Conservation (phyloP, 2,888 invertebrate species). For the Idaea biselata region DNA sequence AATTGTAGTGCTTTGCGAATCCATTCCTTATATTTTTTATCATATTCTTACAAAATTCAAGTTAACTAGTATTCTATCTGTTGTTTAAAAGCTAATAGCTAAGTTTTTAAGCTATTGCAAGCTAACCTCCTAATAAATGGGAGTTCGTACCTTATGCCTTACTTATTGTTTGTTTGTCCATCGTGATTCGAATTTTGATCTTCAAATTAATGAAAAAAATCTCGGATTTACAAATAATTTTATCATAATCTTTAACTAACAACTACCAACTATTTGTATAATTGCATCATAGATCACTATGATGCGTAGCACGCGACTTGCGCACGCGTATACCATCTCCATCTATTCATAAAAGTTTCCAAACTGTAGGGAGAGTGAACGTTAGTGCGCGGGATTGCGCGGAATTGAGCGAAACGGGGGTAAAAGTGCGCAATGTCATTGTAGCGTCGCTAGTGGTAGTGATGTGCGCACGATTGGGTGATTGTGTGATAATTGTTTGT, state of each 20-base stretch:
- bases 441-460: constrained; percentile 35
- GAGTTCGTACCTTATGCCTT: too few species aligned
- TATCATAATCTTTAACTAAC: neutral
- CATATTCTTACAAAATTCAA: too few species aligned
- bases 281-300: constrained; percentile 7
- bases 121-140: too few species aligned
- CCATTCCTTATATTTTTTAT: too few species aligned
- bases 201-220: too few species aligned
- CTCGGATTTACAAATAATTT: neutral
- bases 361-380: constrained; percentile 16
- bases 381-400: constrained; percentile 2
- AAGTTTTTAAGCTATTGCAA: too few species aligned
- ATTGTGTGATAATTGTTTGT: constrained; percentile 78
- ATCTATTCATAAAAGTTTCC: constrained; percentile 61
- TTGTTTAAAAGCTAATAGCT: too few species aligned
- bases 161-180: too few species aligned
- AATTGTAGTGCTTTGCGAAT: too few species aligned
- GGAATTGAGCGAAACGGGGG: constrained; percentile 17
- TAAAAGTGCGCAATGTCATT: constrained; percentile 37
- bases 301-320: constrained; percentile 42
- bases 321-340: constrained; percentile 52
- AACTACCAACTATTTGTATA: neutral
- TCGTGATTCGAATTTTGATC: too few species aligned
- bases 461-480: constrained; percentile 65
- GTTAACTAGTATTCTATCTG: too few species aligned